phyloP scores from a whole-genome alignment of 1,140 invertebrate species.

The Lepidurus arcticus region DNA sequence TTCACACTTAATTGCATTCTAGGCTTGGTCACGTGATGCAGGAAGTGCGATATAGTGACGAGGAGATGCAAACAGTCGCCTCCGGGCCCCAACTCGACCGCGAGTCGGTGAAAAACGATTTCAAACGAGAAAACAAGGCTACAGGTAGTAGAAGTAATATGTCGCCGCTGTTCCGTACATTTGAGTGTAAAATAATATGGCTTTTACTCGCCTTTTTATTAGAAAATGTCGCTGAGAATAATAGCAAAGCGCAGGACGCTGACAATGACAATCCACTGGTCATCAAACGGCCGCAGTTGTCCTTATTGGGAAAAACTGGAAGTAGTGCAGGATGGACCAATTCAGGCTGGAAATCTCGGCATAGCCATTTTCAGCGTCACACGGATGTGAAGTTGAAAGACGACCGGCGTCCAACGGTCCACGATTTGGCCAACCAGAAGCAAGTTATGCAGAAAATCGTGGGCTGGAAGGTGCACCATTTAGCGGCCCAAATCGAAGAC shows the following conservation, averaged over 20 bases:
- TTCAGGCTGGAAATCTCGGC: conserved; percentile 52
- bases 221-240: conserved; percentile 27
- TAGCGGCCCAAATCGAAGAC: conserved; percentile 87
- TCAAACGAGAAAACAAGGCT: conserved; percentile 41
- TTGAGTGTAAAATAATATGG: not conserved
- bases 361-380: conserved; percentile 79
- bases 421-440: conserved; percentile 82
- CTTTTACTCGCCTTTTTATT: not conserved
- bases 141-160: conserved; percentile 36
- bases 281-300: conserved; percentile 42
- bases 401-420: conserved; percentile 71
- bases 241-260: not conserved
- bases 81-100: conserved; percentile 40
- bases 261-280: conserved; percentile 12
- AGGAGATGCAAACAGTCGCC: conserved; percentile 54
- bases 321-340: conserved; percentile 8
- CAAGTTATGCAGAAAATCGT: conserved; percentile 81
- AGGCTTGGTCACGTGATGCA: conserved; percentile 59
- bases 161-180: conserved; percentile 34
- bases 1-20: conserved; percentile 39
- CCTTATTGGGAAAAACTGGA: not conserved
- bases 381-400: conserved; percentile 81
- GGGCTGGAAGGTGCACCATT: conserved; percentile 91
- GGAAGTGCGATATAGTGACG: conserved; percentile 55
- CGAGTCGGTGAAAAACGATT: conserved; percentile 51